Percentiles rank a stretch among this genome's conserved stretches.
Evolutionary conservation across 2,888 invertebrate genomes (phyloP).

Genomic region (Celastrina argiolus): DNA sequence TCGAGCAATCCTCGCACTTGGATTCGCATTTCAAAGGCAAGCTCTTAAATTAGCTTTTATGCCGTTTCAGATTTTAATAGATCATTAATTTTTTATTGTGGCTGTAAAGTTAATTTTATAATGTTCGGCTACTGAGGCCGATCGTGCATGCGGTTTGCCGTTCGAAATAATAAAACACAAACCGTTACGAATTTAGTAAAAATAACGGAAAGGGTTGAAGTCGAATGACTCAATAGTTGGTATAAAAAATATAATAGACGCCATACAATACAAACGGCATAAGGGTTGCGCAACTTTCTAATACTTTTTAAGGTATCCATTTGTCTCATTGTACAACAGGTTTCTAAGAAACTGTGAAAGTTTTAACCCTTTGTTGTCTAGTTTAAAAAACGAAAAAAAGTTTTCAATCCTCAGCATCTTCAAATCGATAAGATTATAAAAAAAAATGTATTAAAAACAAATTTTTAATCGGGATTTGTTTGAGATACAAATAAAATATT

Average conservation of each 20-base stretch:
- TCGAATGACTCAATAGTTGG: conserved; percentile 55
- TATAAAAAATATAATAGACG: conserved; percentile 60
- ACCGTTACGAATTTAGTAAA: conserved; percentile 44
- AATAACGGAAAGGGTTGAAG: conserved; percentile 71
- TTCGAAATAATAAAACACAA: not conserved
- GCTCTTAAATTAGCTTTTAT: conserved; percentile 75
- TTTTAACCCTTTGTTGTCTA: conserved; percentile 50
- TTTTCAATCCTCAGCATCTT: not conserved
- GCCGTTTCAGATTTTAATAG: conserved; percentile 73
- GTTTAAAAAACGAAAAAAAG: conserved; percentile 18
- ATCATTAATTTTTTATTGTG: conserved; percentile 73
- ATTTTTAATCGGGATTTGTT: not conserved
- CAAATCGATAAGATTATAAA: too few relatives aligned
- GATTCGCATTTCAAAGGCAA: conserved; percentile 55
- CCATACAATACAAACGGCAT: conserved; percentile 57
- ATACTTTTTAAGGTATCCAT: conserved; percentile 69
- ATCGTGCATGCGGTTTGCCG: conserved; percentile 41
- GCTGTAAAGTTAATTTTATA: conserved; percentile 73
- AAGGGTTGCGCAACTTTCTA: conserved; percentile 78
- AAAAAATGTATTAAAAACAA: too few relatives aligned
- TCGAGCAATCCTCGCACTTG: conserved; percentile 48
- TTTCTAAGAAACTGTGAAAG: conserved; percentile 68
- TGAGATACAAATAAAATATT: not conserved
- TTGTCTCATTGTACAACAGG: conserved; percentile 43
- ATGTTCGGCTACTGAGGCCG: conserved; percentile 67